Percentiles rank a stretch among this genome's conserved stretches.
Conservation (phyloP, 2,888 invertebrate genomes). For the Pterobdella sp. region DNA sequence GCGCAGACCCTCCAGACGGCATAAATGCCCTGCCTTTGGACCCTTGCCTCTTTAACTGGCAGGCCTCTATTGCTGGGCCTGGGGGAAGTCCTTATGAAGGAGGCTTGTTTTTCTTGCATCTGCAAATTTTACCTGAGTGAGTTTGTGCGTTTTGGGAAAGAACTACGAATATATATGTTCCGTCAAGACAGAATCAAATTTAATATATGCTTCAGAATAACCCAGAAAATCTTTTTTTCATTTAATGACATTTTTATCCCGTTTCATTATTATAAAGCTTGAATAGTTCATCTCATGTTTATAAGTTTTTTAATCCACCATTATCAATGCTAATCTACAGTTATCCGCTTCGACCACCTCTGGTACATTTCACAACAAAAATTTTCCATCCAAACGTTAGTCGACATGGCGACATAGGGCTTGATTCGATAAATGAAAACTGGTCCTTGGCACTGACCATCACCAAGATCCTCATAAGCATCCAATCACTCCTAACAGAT, state of each 20-base stretch:
- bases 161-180: too few relatives aligned
- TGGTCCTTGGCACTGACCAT: slow-evolving; percentile 90
- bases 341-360: slow-evolving; percentile 84
- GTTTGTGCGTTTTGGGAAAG: background rate
- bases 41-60: slow-evolving; percentile 78
- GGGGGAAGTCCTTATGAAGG: slow-evolving; percentile 88
- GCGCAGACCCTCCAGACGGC: slow-evolving; percentile 71
- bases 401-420: slow-evolving; percentile 86
- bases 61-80: slow-evolving; percentile 83
- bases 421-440: slow-evolving; percentile 88
- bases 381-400: slow-evolving; percentile 90
- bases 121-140: slow-evolving; percentile 60
- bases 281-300: too few relatives aligned
- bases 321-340: slow-evolving; percentile 44
- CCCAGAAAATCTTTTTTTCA: too few relatives aligned
- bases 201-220: too few relatives aligned
- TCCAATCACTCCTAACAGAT: slow-evolving; percentile 57
- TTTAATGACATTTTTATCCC: too few relatives aligned
- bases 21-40: slow-evolving; percentile 75
- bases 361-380: slow-evolving; percentile 81
- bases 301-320: too few relatives aligned
- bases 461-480: slow-evolving; percentile 58
- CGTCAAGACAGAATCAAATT: too few relatives aligned
- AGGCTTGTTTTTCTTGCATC: slow-evolving; percentile 78
- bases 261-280: too few relatives aligned